Conservation (phyloP, 2,888 invertebrate species). For the Sesia bembeciformis region DNA sequence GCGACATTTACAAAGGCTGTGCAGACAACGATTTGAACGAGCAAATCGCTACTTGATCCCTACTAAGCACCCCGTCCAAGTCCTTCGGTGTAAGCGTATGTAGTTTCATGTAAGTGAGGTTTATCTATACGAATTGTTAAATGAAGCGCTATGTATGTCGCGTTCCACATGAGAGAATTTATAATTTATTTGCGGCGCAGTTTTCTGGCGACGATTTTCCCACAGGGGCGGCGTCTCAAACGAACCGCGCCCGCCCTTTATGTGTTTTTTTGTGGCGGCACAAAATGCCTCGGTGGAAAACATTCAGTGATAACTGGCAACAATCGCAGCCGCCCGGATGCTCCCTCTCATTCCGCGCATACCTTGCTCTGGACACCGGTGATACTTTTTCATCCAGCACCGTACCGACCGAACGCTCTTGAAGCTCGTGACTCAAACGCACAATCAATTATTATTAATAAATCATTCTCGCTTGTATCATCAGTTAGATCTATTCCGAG, state of each 20-base stretch:
- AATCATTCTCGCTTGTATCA: neutral
- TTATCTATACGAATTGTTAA: neutral
- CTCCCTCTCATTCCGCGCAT: slow-evolving; percentile 68
- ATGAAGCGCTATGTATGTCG: slow-evolving; percentile 14
- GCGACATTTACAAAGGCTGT: slow-evolving; percentile 39
- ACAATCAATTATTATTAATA: slow-evolving; percentile 17
- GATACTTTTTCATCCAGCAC: slow-evolving; percentile 66
- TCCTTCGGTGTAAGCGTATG: no score
- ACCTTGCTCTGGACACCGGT: slow-evolving; percentile 52
- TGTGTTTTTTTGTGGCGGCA: slow-evolving; percentile 70
- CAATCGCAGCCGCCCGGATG: slow-evolving; percentile 74
- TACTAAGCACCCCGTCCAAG: neutral
- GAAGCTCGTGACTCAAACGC: slow-evolving; percentile 28
- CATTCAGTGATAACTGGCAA: slow-evolving; percentile 75
- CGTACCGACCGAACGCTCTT: slow-evolving; percentile 37
- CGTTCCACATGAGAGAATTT: slow-evolving; percentile 65
- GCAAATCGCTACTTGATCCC: slow-evolving; percentile 31
- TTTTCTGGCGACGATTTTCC: slow-evolving; percentile 74
- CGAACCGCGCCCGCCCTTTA: slow-evolving; percentile 72
- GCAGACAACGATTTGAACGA: slow-evolving; percentile 31
- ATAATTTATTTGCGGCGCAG: slow-evolving; percentile 71
- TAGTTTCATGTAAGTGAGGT: neutral
- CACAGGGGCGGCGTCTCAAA: slow-evolving; percentile 70
- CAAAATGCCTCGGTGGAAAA: slow-evolving; percentile 70
- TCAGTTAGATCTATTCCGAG: neutral